These are phyloP conservation scores for Catostomus latipinnis DNA, from an alignment of 2,797 vertebrate genomes.

Conservation along the genomic window DNA sequence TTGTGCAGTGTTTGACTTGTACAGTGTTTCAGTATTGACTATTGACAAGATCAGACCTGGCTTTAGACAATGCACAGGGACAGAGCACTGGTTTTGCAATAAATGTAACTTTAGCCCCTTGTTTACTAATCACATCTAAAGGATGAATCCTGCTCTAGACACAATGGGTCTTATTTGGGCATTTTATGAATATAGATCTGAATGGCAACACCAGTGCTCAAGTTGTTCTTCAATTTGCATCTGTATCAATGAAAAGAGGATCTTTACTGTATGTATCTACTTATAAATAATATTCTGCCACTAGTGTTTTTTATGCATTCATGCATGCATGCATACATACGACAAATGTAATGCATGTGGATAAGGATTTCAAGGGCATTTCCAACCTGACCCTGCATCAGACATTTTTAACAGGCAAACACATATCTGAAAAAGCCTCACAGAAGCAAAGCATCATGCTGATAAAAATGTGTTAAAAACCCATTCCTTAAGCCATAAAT, in stretches of 20 bases:
- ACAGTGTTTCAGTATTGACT: conserved; percentile 48
- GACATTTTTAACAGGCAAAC: conserved; percentile 3
- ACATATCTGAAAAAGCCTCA: conserved; percentile 8
- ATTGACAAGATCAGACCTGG: conserved; percentile 15
- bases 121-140: conserved; percentile 46
- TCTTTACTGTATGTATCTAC: conserved; percentile 1
- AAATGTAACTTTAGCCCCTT: conserved; percentile 49
- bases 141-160: conserved; percentile 32
- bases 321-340: conserved; percentile 18
- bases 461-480: conserved; percentile 17
- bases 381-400: conserved; percentile 26
- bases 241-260: background rate
- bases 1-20: conserved; percentile 42
- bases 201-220: background rate
- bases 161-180: conserved; percentile 29
- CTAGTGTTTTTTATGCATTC: conserved; percentile 33
- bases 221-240: conserved; percentile 14
- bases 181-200: conserved; percentile 6
- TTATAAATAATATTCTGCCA: background rate
- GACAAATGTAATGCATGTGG: conserved; percentile 41
- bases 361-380: conserved; percentile 51
- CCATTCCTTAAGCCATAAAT: background rate
- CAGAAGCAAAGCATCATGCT: background rate
- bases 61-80: conserved; percentile 49
- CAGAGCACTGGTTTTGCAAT: conserved; percentile 56